A percentile compares a stretch with the other conserved stretches of the same genome.
Evolutionary conservation across 30 jellyfish, hydroid and myxozoan species (phyloP).

Genomic region (Chrysaora quinquecirrha): DNA sequence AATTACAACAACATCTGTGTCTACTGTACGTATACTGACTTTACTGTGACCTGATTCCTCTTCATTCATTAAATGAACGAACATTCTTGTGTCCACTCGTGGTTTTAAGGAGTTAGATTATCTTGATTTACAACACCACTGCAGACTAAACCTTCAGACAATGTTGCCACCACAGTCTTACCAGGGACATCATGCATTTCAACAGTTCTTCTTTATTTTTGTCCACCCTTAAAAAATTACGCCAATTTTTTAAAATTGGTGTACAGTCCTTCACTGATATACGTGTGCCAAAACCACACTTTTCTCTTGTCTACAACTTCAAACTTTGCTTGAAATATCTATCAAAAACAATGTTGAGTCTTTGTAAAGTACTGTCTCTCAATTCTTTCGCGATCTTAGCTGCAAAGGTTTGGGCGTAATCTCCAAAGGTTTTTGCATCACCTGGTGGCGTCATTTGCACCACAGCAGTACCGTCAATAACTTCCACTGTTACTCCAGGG

Average conservation of each 20-base stretch:
- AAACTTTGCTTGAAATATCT: slow-evolving; percentile 24
- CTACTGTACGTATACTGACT: slow-evolving; percentile 15
- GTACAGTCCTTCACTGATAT: slow-evolving; percentile 29
- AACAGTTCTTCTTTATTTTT: slow-evolving; percentile 18
- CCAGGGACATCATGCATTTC: not conserved
- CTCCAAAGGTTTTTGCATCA: slow-evolving; percentile 11
- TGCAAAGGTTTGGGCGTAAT: slow-evolving; percentile 5
- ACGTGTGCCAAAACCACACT: slow-evolving; percentile 41
- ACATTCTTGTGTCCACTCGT: slow-evolving; percentile 44
- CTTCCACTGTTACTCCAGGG: slow-evolving; percentile 1
- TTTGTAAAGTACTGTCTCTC: not conserved
- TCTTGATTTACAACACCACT: not conserved
- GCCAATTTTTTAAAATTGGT: not conserved
- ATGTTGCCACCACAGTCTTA: not conserved
- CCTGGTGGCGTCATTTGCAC: slow-evolving; percentile 30
- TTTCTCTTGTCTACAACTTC: slow-evolving; percentile 16
- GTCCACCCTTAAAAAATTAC: slow-evolving; percentile 4
- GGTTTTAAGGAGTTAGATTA: slow-evolving; percentile 5
- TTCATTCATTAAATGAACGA: slow-evolving; percentile 1
- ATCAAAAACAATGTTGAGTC: slow-evolving; percentile 1
- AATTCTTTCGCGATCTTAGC: not conserved
- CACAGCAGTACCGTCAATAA: slow-evolving; percentile 11
- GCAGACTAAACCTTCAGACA: not conserved
- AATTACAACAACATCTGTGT: slow-evolving; percentile 1
- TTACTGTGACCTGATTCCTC: not conserved